A percentile compares a stretch with the other conserved stretches of the same genome.
These are phyloP conservation scores for Rhagium mordax DNA, from an alignment of 2,888 invertebrate genomes.

Conservation along the genomic window DNA sequence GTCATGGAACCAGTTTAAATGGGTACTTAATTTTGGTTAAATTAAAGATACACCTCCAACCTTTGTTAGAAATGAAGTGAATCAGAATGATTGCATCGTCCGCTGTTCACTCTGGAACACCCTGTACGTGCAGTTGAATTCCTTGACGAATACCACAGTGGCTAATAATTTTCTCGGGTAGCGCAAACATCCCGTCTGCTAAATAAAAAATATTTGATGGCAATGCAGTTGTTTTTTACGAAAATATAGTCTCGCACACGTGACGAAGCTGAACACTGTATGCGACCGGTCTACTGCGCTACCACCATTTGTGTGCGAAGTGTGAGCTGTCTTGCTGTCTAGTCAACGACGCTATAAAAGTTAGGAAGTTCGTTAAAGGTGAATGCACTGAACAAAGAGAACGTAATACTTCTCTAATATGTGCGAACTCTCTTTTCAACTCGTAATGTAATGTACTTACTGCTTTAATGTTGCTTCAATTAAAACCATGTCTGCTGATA, in stretches of 20 bases:
- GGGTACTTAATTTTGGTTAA: too few species aligned
- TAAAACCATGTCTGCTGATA: neutral
- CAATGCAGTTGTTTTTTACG: conserved; percentile 17
- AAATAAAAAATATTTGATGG: neutral
- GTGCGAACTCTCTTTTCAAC: neutral
- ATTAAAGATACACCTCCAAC: too few species aligned
- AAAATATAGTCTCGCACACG: conserved; percentile 18
- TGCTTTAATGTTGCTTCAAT: neutral
- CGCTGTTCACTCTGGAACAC: too few species aligned
- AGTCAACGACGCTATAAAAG: conserved; percentile 33
- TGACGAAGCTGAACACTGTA: conserved; percentile 12
- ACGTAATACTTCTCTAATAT: conserved; percentile 18
- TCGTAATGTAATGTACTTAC: neutral
- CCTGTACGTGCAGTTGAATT: neutral
- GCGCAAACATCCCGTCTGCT: neutral
- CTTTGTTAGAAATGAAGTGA: too few species aligned
- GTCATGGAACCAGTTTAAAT: too few species aligned
- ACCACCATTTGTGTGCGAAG: conserved; percentile 14
- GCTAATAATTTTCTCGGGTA: neutral
- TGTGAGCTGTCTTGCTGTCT: conserved; percentile 18
- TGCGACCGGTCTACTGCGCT: conserved; percentile 20
- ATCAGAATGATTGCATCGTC: too few species aligned
- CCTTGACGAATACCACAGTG: neutral
- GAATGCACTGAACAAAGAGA: conserved; percentile 35
- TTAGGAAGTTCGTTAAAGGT: conserved; percentile 37